Percentiles rank a stretch among this genome's conserved stretches.
These are phyloP conservation scores for Agrilus cyanescens DNA, from an alignment of 2,888 invertebrate species.

Conservation along the genomic window DNA sequence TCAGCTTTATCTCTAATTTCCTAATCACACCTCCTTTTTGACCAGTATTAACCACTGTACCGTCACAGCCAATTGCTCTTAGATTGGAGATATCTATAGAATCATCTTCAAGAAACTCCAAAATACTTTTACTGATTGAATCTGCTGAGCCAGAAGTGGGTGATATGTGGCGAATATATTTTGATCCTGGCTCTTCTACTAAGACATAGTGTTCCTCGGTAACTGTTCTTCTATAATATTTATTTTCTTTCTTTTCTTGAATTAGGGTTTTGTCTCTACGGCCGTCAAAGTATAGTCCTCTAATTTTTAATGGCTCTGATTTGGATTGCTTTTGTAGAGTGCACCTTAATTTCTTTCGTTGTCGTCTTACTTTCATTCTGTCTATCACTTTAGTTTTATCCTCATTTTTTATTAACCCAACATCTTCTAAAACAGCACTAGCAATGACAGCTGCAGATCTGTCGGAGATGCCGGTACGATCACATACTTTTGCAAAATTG, in stretches of 20 bases:
- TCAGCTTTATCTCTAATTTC: slow-evolving; percentile 5
- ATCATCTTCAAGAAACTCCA: neutral
- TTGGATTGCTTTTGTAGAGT: slow-evolving; percentile 2
- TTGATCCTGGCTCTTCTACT: slow-evolving; percentile 11
- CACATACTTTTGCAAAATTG: slow-evolving; percentile 9
- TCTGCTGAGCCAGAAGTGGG: slow-evolving; percentile 8
- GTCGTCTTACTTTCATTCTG: slow-evolving; percentile 13
- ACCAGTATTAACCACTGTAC: slow-evolving; percentile 11
- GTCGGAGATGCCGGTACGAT: slow-evolving; percentile 11
- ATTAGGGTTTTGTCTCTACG: slow-evolving; percentile 12
- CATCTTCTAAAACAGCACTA: slow-evolving; percentile 9
- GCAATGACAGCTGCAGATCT: slow-evolving; percentile 11
- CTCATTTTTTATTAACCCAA: slow-evolving; percentile 13
- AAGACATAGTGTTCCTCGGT: slow-evolving; percentile 14
- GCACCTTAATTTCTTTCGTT: no score
- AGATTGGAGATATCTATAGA: neutral
- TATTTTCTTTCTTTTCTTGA: slow-evolving; percentile 7
- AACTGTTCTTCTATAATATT: slow-evolving; percentile 7
- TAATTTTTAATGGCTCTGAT: neutral
- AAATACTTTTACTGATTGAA: slow-evolving; percentile 3
- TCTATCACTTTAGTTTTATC: slow-evolving; percentile 11
- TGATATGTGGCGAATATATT: slow-evolving; percentile 14
- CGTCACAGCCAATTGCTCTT: slow-evolving; percentile 8
- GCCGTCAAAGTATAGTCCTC: slow-evolving; percentile 13
- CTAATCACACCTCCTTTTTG: slow-evolving; percentile 7